Conservation (phyloP, 2,888 invertebrate genomes). For the Cataglyphis livida region DNA sequence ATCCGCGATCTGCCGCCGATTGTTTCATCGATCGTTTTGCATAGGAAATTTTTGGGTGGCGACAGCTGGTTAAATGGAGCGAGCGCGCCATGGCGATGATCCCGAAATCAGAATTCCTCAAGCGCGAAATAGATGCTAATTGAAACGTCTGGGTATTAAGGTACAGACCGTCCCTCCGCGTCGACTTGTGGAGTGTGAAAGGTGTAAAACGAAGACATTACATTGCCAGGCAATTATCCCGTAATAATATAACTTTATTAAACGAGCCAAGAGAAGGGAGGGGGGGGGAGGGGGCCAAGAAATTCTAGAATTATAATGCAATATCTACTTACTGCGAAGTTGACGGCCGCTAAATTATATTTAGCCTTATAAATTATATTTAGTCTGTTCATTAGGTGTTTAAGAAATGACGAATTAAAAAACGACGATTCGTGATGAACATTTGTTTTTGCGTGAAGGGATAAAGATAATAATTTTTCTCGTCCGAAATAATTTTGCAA, state of each 20-base stretch:
- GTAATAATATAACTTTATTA: slow-evolving; percentile 77
- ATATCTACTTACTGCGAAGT: slow-evolving; percentile 57
- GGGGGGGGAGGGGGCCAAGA: background rate
- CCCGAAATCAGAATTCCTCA: slow-evolving; percentile 48
- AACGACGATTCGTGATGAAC: background rate
- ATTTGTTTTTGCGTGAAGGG: background rate
- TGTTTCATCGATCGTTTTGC: slow-evolving; percentile 62
- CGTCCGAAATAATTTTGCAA: background rate
- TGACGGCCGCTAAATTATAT: slow-evolving; percentile 56
- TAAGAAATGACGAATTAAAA: background rate
- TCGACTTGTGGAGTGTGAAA: slow-evolving; percentile 45
- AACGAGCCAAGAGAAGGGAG: slow-evolving; percentile 65
- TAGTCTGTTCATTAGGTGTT: slow-evolving; percentile 26
- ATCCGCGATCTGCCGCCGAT: slow-evolving; percentile 43
- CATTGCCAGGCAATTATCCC: slow-evolving; percentile 72
- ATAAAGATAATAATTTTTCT: background rate
- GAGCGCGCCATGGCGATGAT: slow-evolving; percentile 42
- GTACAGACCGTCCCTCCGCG: slow-evolving; percentile 49
- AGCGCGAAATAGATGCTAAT: slow-evolving; percentile 67
- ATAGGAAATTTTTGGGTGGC: slow-evolving; percentile 49
- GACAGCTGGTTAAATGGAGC: slow-evolving; percentile 58
- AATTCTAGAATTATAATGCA: slow-evolving; percentile 77
- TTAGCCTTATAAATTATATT: slow-evolving; percentile 56
- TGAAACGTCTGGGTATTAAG: slow-evolving; percentile 68
- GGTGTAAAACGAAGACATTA: slow-evolving; percentile 64